Conservation (phyloP, 2,113 vertebrate species). For the Trogon melanurus region DNA sequence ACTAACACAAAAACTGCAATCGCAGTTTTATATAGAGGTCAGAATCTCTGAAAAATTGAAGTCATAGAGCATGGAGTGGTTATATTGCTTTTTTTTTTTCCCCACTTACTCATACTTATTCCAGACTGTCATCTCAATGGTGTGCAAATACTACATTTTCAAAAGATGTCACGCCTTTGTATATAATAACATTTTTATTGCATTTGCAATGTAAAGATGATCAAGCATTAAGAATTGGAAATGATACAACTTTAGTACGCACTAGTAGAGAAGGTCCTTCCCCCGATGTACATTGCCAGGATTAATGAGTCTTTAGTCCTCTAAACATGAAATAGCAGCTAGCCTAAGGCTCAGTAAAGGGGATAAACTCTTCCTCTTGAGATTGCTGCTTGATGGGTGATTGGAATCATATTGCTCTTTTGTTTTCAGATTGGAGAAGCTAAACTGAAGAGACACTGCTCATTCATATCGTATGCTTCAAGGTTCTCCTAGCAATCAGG, state of each 20-base stretch:
- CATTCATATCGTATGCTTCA: neutral
- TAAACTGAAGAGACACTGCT: neutral
- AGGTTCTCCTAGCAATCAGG: neutral
- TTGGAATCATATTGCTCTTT: neutral
- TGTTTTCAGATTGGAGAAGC: neutral
- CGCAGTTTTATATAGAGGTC: neutral
- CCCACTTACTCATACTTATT: neutral
- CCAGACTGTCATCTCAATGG: neutral
- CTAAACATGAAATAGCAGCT: neutral
- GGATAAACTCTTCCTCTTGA: neutral
- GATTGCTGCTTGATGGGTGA: neutral
- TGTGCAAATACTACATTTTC: neutral
- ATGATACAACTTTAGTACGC: neutral
- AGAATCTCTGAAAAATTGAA: neutral
- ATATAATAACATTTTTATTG: neutral
- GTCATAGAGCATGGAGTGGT: neutral
- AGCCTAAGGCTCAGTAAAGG: neutral
- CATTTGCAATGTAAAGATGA: neutral
- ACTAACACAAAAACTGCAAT: neutral
- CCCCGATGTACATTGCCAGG: neutral
- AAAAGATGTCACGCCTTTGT: neutral
- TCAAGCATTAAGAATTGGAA: neutral
- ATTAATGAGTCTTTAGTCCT: neutral
- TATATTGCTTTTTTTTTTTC: neutral
- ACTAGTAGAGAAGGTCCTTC: neutral